Evolutionary conservation across 2,888 invertebrate species (phyloP).

Genomic region (Hirtodrosophila histrioides): DNA sequence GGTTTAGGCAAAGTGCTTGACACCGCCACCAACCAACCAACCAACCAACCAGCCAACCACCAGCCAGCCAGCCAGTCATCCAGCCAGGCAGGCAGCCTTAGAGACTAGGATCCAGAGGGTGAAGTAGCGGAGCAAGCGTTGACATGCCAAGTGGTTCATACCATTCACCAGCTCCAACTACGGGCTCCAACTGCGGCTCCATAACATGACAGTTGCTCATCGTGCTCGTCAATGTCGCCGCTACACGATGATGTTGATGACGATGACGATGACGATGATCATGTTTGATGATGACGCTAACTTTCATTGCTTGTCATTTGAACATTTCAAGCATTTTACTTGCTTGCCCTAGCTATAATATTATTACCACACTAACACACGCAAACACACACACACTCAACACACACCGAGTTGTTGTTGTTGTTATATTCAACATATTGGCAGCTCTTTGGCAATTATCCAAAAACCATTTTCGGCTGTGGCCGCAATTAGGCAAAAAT

Average conservation of each 20-base stretch:
- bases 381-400: constrained; percentile 20
- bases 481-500: constrained; percentile 60
- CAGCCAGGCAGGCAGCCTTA: not conserved
- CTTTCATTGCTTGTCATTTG: constrained; percentile 68
- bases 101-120: constrained; percentile 9
- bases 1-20: constrained; percentile 57
- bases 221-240: constrained; percentile 52
- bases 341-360: constrained; percentile 41
- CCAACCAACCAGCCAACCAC: not conserved
- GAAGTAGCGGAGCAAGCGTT: constrained; percentile 48
- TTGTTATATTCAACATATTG: constrained; percentile 23
- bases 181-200: constrained; percentile 11
- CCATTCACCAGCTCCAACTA: constrained; percentile 17
- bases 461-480: constrained; percentile 58
- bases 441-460: constrained; percentile 57
- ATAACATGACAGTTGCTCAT: constrained; percentile 73
- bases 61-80: not conserved
- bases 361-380: constrained; percentile 48
- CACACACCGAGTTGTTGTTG: not conserved
- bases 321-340: constrained; percentile 53
- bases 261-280: constrained; percentile 16
- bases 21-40: constrained; percentile 25
- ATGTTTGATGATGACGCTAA: constrained; percentile 59
- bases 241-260: constrained; percentile 17
- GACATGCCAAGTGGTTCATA: constrained; percentile 63